A percentile compares a stretch with the other conserved stretches of the same genome.
These are phyloP conservation scores for Brachionus paranguensis DNA, from an alignment of 1,140 invertebrate genomes.

Conservation along the genomic window DNA sequence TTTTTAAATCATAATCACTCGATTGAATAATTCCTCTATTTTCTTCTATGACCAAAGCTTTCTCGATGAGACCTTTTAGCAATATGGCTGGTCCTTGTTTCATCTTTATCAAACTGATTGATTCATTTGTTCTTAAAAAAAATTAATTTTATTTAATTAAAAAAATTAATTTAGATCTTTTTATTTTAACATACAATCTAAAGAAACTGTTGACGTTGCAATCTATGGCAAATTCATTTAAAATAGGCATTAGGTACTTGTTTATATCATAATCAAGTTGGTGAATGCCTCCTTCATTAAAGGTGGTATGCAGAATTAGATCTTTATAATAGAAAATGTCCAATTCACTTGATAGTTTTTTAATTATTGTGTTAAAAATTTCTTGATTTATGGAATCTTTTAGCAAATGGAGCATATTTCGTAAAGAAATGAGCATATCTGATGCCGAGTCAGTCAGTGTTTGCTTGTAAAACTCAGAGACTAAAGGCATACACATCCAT, in stretches of 20 bases:
- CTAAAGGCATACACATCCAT: constrained; percentile 9
- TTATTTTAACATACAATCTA: not conserved
- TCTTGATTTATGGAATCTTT: not conserved
- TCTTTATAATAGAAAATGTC: constrained; percentile 32
- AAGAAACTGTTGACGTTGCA: not conserved
- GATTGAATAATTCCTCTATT: not conserved
- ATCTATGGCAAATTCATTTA: not conserved
- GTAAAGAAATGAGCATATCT: constrained; percentile 31
- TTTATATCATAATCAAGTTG: constrained; percentile 21
- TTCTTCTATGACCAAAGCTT: not conserved
- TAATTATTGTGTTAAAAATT: not conserved
- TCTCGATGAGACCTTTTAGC: not conserved
- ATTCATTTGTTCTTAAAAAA: constrained; percentile 22
- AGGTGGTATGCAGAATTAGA: not conserved
- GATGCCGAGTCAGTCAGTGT: not conserved
- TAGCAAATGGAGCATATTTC: constrained; percentile 32
- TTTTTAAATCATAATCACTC: not conserved
- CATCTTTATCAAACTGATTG: not conserved
- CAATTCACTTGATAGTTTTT: constrained; percentile 8
- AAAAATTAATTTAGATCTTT: not conserved
- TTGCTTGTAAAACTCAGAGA: not conserved
- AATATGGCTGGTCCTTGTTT: constrained; percentile 3
- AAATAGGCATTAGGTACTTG: constrained; percentile 27
- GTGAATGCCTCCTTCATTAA: constrained; percentile 21
- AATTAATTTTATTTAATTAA: not conserved